phyloP scores from a whole-genome alignment of 2,113 vertebrate genomes.

The Trichechus manatus region DNA sequence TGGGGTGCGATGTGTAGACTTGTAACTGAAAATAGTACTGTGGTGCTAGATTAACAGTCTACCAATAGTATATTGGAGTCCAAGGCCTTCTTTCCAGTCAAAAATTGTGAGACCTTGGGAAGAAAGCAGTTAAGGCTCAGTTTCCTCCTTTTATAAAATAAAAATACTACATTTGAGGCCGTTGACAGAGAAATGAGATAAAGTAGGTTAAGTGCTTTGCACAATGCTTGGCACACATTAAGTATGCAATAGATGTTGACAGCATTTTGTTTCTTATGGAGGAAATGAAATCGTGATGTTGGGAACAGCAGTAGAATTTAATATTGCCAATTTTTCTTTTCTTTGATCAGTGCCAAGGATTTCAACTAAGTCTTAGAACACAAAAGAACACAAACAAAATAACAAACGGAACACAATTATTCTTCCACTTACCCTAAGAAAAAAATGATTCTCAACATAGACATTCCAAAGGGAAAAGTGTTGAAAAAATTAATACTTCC shows the following conservation, averaged over 20 bases:
- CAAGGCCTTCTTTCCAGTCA: conserved; percentile 1
- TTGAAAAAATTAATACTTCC: neutral
- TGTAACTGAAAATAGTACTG: conserved; percentile 12
- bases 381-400: conserved; percentile 31
- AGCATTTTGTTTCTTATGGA: neutral
- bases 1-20: neutral
- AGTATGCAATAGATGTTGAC: neutral
- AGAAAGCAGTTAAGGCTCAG: conserved; percentile 50
- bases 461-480: neutral
- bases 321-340: neutral
- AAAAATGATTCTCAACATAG: neutral
- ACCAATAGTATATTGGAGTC: neutral
- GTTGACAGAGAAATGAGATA: conserved; percentile 22
- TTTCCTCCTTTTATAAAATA: conserved; percentile 42
- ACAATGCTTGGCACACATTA: neutral
- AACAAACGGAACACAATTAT: conserved; percentile 44
- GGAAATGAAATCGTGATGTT: neutral
- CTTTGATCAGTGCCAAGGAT: conserved; percentile 31
- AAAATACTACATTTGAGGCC: neutral
- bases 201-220: neutral
- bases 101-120: neutral
- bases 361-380: conserved; percentile 33
- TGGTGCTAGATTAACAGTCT: neutral
- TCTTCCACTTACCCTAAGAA: neutral
- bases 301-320: conserved; percentile 7